Evolutionary conservation across 2,113 vertebrate genomes (phyloP).

Genomic region (Ageneiosus marmoratus): DNA sequence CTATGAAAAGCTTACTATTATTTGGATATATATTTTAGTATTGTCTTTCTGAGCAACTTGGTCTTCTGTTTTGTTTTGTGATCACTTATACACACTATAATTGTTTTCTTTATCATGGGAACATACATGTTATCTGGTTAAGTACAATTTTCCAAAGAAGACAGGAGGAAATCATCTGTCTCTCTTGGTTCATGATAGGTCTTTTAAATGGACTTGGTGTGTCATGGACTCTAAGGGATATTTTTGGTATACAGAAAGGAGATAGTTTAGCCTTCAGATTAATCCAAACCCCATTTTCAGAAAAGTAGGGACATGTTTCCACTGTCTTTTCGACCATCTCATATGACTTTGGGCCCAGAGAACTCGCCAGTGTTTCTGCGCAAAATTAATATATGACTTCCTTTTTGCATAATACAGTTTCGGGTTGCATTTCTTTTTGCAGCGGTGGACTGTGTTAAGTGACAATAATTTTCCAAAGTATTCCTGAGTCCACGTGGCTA

Average conservation of each 20-base stretch:
- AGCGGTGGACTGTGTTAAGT: too few relatives aligned
- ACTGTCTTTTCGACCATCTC: too few relatives aligned
- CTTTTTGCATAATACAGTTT: too few relatives aligned
- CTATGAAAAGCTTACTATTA: too few relatives aligned
- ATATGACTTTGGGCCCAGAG: too few relatives aligned
- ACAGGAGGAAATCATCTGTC: background rate
- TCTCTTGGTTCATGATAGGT: background rate
- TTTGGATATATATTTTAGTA: background rate
- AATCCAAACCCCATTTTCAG: background rate
- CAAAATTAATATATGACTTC: too few relatives aligned
- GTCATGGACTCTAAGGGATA: background rate
- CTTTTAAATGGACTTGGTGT: background rate
- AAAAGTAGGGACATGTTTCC: too few relatives aligned
- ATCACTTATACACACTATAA: background rate
- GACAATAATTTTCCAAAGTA: too few relatives aligned
- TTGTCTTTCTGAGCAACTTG: background rate
- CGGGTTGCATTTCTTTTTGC: too few relatives aligned
- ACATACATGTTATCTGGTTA: background rate
- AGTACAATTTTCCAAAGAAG: background rate
- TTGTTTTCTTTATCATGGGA: background rate
- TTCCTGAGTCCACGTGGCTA: too few relatives aligned
- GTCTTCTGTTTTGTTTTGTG: background rate
- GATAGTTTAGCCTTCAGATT: background rate
- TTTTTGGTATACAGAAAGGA: background rate
- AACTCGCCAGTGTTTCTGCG: too few relatives aligned